Evolutionary conservation across 2,797 vertebrate species (phyloP).

Genomic region (Jordanella pulchra): DNA sequence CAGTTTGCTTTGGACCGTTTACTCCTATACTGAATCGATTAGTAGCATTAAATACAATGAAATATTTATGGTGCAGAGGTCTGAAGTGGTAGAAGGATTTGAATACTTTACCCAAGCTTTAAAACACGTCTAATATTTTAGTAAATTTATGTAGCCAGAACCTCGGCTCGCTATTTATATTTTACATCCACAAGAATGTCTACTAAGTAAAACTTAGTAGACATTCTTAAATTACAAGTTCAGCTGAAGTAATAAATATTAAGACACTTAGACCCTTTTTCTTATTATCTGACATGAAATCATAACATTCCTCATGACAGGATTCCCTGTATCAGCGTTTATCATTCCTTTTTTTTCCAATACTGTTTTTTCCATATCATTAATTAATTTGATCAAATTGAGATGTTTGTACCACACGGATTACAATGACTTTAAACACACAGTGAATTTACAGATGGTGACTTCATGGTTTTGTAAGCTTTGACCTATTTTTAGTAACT

Average conservation of each 20-base stretch:
- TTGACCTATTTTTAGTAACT: not conserved
- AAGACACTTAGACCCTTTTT: not conserved
- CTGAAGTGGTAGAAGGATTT: slow-evolving; percentile 67
- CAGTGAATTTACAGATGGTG: not conserved
- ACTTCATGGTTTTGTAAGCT: not conserved
- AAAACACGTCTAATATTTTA: slow-evolving; percentile 35
- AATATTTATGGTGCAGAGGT: slow-evolving; percentile 69
- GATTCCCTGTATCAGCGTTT: no score
- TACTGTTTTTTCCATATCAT: not conserved
- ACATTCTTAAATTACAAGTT: not conserved
- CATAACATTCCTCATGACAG: no score
- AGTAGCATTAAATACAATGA: slow-evolving; percentile 72
- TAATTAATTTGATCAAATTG: not conserved
- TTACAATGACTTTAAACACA: not conserved
- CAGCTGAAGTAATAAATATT: not conserved
- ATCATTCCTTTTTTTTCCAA: no score
- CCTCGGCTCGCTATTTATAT: not conserved
- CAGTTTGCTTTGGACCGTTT: slow-evolving; percentile 63
- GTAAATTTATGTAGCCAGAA: slow-evolving; percentile 21
- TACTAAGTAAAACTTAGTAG: slow-evolving; percentile 10
- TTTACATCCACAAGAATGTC: slow-evolving; percentile 20
- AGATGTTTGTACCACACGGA: not conserved
- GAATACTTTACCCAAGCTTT: slow-evolving; percentile 65
- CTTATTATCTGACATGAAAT: not conserved
- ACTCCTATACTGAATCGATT: slow-evolving; percentile 68